Percentiles rank a stretch among this genome's conserved stretches.
These are phyloP conservation scores for Caenorhabditis panamensis DNA, from an alignment of 2,888 invertebrate species.

Conservation along the genomic window DNA sequence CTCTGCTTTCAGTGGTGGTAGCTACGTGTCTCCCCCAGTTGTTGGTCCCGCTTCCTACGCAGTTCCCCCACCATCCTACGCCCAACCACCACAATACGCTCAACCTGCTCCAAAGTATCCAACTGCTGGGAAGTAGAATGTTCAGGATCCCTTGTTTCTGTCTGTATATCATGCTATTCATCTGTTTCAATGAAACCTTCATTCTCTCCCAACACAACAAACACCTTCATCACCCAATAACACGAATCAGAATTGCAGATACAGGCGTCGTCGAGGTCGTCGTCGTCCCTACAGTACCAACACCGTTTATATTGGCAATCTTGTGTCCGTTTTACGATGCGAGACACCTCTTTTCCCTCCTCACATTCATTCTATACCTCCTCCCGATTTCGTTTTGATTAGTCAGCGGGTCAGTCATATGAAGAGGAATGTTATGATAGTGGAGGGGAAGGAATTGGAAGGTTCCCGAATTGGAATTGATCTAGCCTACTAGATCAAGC, in stretches of 20 bases:
- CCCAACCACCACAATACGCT: conserved; percentile 41
- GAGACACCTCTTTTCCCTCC: conserved; percentile 10
- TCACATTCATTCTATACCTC: conserved; percentile 40
- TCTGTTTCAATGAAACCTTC: conserved; percentile 9
- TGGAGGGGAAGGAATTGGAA: conserved; percentile 4
- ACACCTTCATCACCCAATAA: background rate
- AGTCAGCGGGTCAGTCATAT: conserved; percentile 30
- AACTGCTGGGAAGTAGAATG: conserved; percentile 20
- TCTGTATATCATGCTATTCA: background rate
- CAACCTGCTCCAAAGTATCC: conserved; percentile 37
- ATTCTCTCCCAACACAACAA: background rate
- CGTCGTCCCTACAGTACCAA: conserved; percentile 36
- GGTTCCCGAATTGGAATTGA: background rate
- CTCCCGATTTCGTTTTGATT: conserved; percentile 58
- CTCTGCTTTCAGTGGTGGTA: conserved; percentile 19
- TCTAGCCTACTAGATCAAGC: no score
- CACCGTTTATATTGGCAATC: conserved; percentile 53
- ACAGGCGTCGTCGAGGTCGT: conserved; percentile 21
- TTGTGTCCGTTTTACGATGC: conserved; percentile 59
- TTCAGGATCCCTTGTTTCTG: background rate
- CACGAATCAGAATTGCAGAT: conserved; percentile 34
- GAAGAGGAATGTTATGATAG: conserved; percentile 39
- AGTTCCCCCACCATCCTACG: conserved; percentile 39
- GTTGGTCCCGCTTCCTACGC: conserved; percentile 38
- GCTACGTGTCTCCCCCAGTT: conserved; percentile 33